Base-by-base conservation (phyloP, 1,140 invertebrate genomes). In the Pseudoatta argentina region DNA sequence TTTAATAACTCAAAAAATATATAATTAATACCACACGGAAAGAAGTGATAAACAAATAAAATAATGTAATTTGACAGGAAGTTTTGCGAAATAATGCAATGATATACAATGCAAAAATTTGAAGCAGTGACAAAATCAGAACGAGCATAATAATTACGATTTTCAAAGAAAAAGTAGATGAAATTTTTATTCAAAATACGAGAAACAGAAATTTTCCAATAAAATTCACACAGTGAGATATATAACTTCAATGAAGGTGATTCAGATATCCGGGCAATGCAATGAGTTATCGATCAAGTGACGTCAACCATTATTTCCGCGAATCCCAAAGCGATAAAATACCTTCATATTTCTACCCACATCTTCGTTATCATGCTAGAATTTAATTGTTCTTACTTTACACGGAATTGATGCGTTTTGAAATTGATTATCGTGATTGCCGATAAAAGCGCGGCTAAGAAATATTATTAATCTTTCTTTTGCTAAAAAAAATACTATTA, bases 271-370 rank as follows among this genome's bases (percentile, higher is more conserved):
- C 6, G 8, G 53, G 44, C 34, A 61, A 59, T 61, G 78, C 34
- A 55, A 73, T 59, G 67, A 82, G 67, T 71, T 82, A 82, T 82
- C 67, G 67, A 82, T 82, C 76, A 71, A 81, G 44, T 57, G 67
- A 81, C 14, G 34, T 24, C 67, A 59, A 72, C 34, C 34, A 18
- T 72, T 81, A 81, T 72, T 72, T 48, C 16, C 30, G 14, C 16
- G 18, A 79, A 30, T 3, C n/a, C 6, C 44, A 12, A 55, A 48
- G 34, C 53, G 24, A 82, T 82, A 82, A 72, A 79, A 72, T 82
- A 30, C 18, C 24, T 72, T 39, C 51, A 57, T 57, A 73, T 73
- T 73, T 73, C 71, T 59, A 55, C 16, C 39, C 10, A 81, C 30
- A 61, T 48, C 67, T 82, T 82, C 18, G 53, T 71, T 82, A 72